Conservation (phyloP, 2,113 vertebrate genomes). For the Mus pahari region DNA sequence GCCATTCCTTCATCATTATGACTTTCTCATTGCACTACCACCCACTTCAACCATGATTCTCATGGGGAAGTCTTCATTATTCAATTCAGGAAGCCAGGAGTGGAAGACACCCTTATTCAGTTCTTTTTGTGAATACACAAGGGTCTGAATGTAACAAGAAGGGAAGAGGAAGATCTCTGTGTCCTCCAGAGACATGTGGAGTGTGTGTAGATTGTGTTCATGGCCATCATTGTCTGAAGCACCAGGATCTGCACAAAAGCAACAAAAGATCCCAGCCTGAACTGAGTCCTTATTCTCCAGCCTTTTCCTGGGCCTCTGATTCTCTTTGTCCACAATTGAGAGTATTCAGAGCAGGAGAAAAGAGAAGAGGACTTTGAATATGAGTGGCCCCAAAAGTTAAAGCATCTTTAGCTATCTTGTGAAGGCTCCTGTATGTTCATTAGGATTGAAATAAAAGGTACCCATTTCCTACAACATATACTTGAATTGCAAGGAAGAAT, state of each 20-base stretch:
- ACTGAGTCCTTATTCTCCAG: not conserved
- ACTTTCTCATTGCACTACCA: not conserved
- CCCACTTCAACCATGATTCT: not conserved
- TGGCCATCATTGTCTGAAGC: not conserved
- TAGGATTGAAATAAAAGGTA: not conserved
- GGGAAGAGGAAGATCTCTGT: not conserved
- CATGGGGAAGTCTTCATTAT: not conserved
- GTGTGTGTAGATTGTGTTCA: not conserved
- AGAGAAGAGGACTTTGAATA: not conserved
- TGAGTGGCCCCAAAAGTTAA: not conserved
- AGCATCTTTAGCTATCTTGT: not conserved
- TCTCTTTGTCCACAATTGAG: not conserved
- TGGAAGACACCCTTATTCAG: not conserved
- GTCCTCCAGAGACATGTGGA: not conserved
- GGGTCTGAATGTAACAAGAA: not conserved
- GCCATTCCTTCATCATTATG: not conserved
- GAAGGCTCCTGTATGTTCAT: not conserved
- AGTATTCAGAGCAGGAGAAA: not conserved
- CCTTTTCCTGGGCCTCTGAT: not conserved
- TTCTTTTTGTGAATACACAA: not conserved
- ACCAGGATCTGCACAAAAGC: not conserved
- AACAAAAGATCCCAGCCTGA: not conserved
- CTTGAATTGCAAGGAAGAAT: not conserved
- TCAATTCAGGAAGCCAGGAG: not conserved
- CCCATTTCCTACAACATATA: not conserved